Evolutionary conservation across 2,797 vertebrate genomes (phyloP).

Genomic region (Denticeps clupeoides): DNA sequence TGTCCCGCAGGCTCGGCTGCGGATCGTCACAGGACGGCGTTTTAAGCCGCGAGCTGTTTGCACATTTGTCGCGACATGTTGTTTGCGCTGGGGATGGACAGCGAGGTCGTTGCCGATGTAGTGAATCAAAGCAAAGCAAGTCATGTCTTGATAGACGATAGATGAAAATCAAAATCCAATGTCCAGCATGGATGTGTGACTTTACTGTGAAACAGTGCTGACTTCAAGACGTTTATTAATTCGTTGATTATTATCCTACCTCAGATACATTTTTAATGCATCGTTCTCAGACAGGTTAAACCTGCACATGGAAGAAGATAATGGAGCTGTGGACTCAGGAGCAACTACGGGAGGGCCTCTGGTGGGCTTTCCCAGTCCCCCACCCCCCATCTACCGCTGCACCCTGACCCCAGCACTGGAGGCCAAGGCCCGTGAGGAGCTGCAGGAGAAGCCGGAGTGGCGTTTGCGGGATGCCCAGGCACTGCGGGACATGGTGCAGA

Average conservation of each 20-base stretch:
- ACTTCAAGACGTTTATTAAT: too few species aligned
- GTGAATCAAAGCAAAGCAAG: too few species aligned
- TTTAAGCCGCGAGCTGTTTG: too few species aligned
- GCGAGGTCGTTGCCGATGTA: too few species aligned
- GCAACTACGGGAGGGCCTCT: conserved; percentile 45
- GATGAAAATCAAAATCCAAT: too few species aligned
- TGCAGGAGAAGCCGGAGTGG: conserved; percentile 97
- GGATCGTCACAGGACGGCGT: too few species aligned
- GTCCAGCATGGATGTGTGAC: too few species aligned
- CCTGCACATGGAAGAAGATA: conserved; percentile 78
- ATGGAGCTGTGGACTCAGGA: conserved; percentile 63
- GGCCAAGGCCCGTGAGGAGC: conserved; percentile 87
- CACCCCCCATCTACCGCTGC: conserved; percentile 74
- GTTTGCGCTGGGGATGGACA: too few species aligned
- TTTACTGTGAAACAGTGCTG: too few species aligned
- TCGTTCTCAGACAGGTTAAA: background rate
- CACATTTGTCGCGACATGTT: too few species aligned
- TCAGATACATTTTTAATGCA: conserved; percentile 3
- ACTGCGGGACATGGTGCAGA: conserved; percentile 89
- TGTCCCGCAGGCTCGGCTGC: too few species aligned
- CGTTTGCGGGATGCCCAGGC: conserved; percentile 90
- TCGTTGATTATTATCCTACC: background rate
- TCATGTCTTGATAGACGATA: too few species aligned
- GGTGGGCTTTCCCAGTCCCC: conserved; percentile 55
- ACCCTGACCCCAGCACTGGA: conserved; percentile 78